Evolutionary conservation across 1,140 invertebrate genomes (phyloP), one percentile per base, ranked within the genome.

Genomic region (Drosophila orena): DNA sequence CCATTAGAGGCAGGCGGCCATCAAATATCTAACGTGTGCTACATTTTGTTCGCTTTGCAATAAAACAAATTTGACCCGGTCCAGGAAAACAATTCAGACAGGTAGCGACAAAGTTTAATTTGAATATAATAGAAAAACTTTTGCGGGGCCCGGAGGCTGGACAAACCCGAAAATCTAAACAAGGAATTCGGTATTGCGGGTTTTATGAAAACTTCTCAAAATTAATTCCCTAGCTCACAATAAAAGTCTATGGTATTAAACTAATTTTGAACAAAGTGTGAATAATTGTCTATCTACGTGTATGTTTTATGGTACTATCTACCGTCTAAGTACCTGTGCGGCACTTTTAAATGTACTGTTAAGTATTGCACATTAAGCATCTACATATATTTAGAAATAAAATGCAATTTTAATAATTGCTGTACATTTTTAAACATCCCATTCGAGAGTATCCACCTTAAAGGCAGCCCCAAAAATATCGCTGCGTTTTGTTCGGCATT

Each of bases 81-180:
- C 72, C 14, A 14, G 37, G 12, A 14, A 68, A 85, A 77, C 77
- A 77, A 66, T 66, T 73, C 58, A 7, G 24, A 47, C 43, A 22
- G 24, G 57, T 37, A 58, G 61, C 24, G 64, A 34, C 65, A 89
- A 89, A 89, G 84, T 89, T 89, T 89, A 89, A 89, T 89, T 89
- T 89, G 84, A 84, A 89, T 89, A 89, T 89, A 89, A 89, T 89
- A 89, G 84, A 89, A 89, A 88, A 88, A 88, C 84, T 88, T 78
- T 57, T 73, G 61, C 46, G 52, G 50, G 2, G n/a, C 17, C 24
- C 37, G 27, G 20, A 30, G 24, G 24, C 17, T 20, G 14, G 5
- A 20, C 5, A 70, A 38, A 44, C 15, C 34, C 22, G 24, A 42
- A 37, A 57, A 43, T 65, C 37, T 53, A 34, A 34, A 22, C 54